Evolutionary conservation across 2,888 invertebrate genomes (phyloP).

Genomic region (Aspidapion aeneum): DNA sequence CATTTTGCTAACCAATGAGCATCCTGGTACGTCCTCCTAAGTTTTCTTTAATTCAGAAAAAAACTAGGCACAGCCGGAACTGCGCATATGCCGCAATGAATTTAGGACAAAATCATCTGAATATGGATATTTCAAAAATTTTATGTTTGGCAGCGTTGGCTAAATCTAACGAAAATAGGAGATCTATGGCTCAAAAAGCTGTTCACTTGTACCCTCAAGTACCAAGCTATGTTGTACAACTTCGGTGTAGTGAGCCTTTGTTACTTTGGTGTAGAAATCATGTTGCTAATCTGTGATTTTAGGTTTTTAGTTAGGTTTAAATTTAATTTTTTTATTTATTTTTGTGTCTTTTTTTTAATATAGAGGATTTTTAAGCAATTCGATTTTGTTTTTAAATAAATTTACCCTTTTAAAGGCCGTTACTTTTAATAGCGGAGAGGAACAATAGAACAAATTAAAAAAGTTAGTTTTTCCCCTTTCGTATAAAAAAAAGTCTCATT

Average conservation of each 20-base stretch:
- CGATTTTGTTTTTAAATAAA: too few relatives aligned
- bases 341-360: too few relatives aligned
- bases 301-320: background rate
- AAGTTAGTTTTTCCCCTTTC: too few relatives aligned
- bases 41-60: slow-evolving; percentile 36
- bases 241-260: slow-evolving; percentile 5
- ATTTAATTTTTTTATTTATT: background rate
- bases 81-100: slow-evolving; percentile 64
- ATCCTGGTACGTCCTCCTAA: slow-evolving; percentile 47
- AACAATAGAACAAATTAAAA: too few relatives aligned
- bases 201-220: slow-evolving; percentile 72
- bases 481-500: too few relatives aligned
- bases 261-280: slow-evolving; percentile 8
- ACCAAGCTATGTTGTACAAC: slow-evolving; percentile 32
- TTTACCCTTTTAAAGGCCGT: too few relatives aligned
- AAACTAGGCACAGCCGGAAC: slow-evolving; percentile 55
- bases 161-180: slow-evolving; percentile 50
- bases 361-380: too few relatives aligned
- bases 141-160: slow-evolving; percentile 56
- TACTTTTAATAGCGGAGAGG: too few relatives aligned
- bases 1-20: slow-evolving; percentile 49
- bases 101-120: slow-evolving; percentile 46
- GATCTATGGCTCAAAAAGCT: slow-evolving; percentile 65
- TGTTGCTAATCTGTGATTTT: background rate
- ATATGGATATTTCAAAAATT: slow-evolving; percentile 55